These are phyloP conservation scores for Eudyptes chrysolophus DNA, from an alignment of 2,113 vertebrate genomes.

Conservation along the genomic window DNA sequence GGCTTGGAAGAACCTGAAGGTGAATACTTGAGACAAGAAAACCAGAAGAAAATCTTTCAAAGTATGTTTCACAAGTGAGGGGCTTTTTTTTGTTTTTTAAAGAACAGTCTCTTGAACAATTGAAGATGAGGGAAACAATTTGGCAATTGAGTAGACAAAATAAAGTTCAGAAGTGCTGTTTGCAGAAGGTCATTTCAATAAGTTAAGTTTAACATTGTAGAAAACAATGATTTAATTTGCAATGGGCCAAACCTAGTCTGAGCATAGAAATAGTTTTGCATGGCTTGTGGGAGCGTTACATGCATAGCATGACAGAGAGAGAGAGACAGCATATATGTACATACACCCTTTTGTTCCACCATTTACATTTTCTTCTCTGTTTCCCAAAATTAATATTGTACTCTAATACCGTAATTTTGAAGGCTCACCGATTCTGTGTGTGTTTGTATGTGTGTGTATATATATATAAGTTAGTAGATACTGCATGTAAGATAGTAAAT, in stretches of 20 bases:
- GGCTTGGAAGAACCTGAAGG: background rate
- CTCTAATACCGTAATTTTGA: background rate
- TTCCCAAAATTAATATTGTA: background rate
- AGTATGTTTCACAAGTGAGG: background rate
- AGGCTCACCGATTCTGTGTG: background rate
- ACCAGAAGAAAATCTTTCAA: background rate
- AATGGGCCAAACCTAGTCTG: background rate
- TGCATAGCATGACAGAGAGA: background rate
- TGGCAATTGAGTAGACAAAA: background rate
- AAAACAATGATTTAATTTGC: background rate
- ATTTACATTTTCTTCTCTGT: background rate
- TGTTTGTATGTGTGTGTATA: accelerated
- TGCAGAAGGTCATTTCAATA: background rate
- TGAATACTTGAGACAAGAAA: background rate
- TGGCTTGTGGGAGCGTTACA: background rate
- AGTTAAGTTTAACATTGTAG: background rate
- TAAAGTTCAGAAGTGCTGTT: background rate
- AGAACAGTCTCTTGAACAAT: background rate
- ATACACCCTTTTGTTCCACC: background rate
- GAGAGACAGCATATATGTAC: too few relatives aligned
- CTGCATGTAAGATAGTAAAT: background rate
- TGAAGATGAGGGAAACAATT: background rate
- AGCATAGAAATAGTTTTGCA: background rate
- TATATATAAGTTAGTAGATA: background rate
- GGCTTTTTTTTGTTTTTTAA: background rate